These are phyloP conservation scores for Brachypteracias leptosomus DNA, from an alignment of 2,113 vertebrate genomes.

Conservation along the genomic window DNA sequence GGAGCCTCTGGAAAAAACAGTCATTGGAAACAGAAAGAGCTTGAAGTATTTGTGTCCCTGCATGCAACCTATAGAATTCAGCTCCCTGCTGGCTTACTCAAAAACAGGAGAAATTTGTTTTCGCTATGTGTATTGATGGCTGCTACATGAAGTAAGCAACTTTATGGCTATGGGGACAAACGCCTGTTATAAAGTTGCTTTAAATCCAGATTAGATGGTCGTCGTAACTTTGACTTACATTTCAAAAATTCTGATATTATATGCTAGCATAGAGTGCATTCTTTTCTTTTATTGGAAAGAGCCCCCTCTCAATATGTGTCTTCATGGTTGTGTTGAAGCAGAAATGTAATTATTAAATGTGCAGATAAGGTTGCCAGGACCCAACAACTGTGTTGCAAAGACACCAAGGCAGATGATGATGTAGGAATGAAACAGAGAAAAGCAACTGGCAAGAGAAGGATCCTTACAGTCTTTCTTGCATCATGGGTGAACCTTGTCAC, in stretches of 20 bases:
- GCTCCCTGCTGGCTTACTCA: neutral
- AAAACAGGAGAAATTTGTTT: neutral
- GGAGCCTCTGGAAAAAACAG: neutral
- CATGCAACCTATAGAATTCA: neutral
- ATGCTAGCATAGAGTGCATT: neutral
- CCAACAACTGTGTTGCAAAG: neutral
- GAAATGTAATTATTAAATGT: neutral
- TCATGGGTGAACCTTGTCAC: neutral
- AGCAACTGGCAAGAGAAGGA: neutral
- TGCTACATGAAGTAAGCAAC: neutral
- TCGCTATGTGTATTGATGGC: neutral
- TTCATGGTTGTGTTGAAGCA: neutral
- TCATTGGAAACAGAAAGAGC: neutral
- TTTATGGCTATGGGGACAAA: neutral
- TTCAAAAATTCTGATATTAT: neutral
- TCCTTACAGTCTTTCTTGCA: neutral
- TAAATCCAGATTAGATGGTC: neutral
- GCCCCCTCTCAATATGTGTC: neutral
- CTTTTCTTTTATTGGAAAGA: neutral
- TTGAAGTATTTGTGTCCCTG: neutral
- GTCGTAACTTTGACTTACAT: neutral
- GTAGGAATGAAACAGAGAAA: neutral
- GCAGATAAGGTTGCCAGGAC: neutral
- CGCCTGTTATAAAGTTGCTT: neutral
- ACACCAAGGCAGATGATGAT: neutral